phyloP scores from a whole-genome alignment of 2,888 invertebrate genomes.

The Caenorhabditis sp. region DNA sequence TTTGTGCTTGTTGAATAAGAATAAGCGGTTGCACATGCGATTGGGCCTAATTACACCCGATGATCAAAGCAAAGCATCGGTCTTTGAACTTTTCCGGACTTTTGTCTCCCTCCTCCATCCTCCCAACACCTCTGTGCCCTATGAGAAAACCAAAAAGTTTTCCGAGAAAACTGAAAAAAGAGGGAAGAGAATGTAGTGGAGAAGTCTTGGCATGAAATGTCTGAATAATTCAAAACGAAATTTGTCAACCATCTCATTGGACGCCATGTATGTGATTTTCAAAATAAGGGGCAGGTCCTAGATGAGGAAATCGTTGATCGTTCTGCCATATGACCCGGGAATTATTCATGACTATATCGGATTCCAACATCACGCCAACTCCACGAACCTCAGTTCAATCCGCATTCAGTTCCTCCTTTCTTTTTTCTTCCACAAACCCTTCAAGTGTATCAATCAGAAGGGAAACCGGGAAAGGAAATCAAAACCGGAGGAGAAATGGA shows the following conservation, averaged over 20 bases:
- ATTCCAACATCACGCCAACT: too few relatives aligned
- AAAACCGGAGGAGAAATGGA: background rate
- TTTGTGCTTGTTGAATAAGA: constrained; percentile 5
- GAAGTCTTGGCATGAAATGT: too few relatives aligned
- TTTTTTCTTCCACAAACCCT: background rate
- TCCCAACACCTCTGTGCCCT: constrained; percentile 21
- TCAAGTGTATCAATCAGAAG: too few relatives aligned
- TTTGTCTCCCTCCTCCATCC: constrained; percentile 20
- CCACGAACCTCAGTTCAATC: too few relatives aligned
- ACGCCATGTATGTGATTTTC: constrained; percentile 21
- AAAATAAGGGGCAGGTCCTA: background rate
- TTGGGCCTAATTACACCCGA: constrained; percentile 41
- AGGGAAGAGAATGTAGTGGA: background rate
- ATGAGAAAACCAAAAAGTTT: too few relatives aligned
- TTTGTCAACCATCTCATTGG: constrained; percentile 35
- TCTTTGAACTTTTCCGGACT: constrained; percentile 51
- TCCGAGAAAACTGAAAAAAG: too few relatives aligned
- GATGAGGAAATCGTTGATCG: constrained; percentile 6
- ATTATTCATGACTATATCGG: background rate
- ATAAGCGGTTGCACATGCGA: constrained; percentile 7
- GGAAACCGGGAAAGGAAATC: too few relatives aligned
- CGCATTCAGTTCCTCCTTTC: background rate
- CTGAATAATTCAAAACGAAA: constrained; percentile 30
- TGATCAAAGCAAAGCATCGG: constrained; percentile 50
- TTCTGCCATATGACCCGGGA: background rate